These are phyloP conservation scores for Benthosema pterotum DNA, from an alignment of 2,797 vertebrate species.

Conservation along the genomic window DNA sequence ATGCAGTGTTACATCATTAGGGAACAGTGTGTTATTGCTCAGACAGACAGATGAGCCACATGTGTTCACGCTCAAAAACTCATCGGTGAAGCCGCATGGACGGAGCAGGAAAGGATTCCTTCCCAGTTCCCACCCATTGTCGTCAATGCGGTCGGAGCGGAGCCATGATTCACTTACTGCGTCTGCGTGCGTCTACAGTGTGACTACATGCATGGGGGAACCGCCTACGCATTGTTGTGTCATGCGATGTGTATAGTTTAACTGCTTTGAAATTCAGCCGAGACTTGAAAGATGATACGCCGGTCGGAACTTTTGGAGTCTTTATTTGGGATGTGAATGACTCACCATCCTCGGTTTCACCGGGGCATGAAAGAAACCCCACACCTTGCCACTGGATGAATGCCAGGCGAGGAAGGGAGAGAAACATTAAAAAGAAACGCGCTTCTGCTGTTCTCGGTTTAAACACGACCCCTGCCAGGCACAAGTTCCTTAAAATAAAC, in stretches of 20 bases:
- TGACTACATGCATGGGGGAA: too few relatives aligned
- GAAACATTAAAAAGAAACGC: too few relatives aligned
- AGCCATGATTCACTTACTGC: too few relatives aligned
- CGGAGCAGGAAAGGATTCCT: constrained; percentile 22
- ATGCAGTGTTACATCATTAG: neutral
- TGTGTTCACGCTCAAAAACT: neutral
- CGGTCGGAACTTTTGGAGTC: constrained; percentile 7
- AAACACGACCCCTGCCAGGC: too few relatives aligned
- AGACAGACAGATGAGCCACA: constrained; percentile 5
- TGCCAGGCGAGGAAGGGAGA: neutral
- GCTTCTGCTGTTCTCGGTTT: too few relatives aligned
- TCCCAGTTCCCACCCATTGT: constrained; percentile 22
- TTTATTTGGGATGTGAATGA: neutral
- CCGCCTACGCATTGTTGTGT: too few relatives aligned
- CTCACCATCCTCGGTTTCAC: neutral
- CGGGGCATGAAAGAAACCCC: constrained; percentile 17
- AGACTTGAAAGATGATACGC: constrained; percentile 14
- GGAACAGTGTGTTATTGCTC: neutral
- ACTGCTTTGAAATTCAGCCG: too few relatives aligned
- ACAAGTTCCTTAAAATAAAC: too few relatives aligned
- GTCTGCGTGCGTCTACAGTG: too few relatives aligned
- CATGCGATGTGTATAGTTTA: too few relatives aligned
- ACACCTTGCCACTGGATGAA: neutral
- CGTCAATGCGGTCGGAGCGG: constrained; percentile 27
- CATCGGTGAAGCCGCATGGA: constrained; percentile 5